Evolutionary conservation across 2,888 invertebrate species (phyloP), one percentile per base, ranked within the genome.

Genomic region (Pedicia rivosa): DNA sequence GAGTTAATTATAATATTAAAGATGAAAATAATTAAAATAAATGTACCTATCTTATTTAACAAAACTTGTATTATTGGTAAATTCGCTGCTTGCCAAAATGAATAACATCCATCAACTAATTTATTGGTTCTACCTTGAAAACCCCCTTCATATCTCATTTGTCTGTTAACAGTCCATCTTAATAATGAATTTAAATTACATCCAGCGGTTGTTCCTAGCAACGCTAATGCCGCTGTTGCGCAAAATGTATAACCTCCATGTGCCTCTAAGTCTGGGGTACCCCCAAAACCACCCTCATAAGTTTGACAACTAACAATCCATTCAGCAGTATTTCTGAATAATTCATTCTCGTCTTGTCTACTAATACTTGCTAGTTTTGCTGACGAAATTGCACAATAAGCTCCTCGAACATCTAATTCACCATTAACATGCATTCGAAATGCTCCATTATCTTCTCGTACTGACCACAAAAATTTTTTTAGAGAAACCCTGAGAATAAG

Each of bases 171-270:
- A 42, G 80, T 70, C 97, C 97, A 98, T 48, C 84, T 70, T 72
- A 84, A 58, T 38, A 95, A 63, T 5, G 78, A 69, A 53, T 78
- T 72, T 37, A 79, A 59, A 60, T 90, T 77, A 62, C 83, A 82
- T 19, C 79, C 62, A 46, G 77, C 65, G 26, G 78, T 72, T 52
- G 75, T 74, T 44, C 78, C 76, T 12, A 99, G 65, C 41, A 99
- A 63, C 3, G 83, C 74, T 30, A 99, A 66, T 2, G 88, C 74
- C 36, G 97, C 92, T 43, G 95, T 70, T 1, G 88, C 97, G 68
- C 98, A 99, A 62, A 90, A 98, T 2, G 95, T 81, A 61, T 98
- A 98, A n/a, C 98, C 98, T 3, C 98, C 98, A 64, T 98, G 98
- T 5, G 98, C 97, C 62, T 99, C 98, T 72, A 90, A 76, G 7